Evolutionary conservation across 2,888 invertebrate genomes (phyloP), one percentile per base, ranked within the genome.

Genomic region (Schizotus pectinicornis): DNA sequence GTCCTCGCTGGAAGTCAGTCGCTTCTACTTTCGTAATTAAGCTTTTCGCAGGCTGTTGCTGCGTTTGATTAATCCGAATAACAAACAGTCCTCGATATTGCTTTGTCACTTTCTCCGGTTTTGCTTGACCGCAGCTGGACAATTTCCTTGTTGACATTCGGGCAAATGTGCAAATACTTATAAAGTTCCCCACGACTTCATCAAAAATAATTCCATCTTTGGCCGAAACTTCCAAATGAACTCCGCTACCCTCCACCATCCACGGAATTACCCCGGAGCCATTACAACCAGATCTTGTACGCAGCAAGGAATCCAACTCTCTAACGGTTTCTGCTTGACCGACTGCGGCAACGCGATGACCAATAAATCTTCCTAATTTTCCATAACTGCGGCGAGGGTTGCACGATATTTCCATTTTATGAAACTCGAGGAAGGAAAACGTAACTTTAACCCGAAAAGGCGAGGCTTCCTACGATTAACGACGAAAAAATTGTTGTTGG

Each of bases 321-420:
- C 69, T 71, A 70, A 73, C 70, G 67, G 69, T 74, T 74, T 72
- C 72, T 69, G 73, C 69, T 72, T 73, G 71, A 69, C 67, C 70
- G 71, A 56, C 67, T 59, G 61, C 56, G 60, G 69, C 62, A 64
- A 68, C 66, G 66, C 67, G 70, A 70, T 64, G 68, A 65, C 67
- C 69, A 69, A 74, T 75, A 74, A 74, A 74, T 75, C 75, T 73
- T 68, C 59, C 66, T 73, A 72, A 75, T 74, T 75, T 74, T 73
- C 71, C 70, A 72, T 72, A 70, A 72, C 71, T 71, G 56, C 60
- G 7, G 32, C 38, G 51, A 36, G 60, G 60, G 52, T 55, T 60
- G 60, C 56, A 56, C 47, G 52, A 48, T 51, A 56, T 60, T 60
- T 52, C 60, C 56, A 60, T 60, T 22, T 59, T 59, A 49, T 54